Evolutionary conservation across 2,888 invertebrate species (phyloP), one percentile per base, ranked within the genome.

Genomic region (Entomobrya proxima): DNA sequence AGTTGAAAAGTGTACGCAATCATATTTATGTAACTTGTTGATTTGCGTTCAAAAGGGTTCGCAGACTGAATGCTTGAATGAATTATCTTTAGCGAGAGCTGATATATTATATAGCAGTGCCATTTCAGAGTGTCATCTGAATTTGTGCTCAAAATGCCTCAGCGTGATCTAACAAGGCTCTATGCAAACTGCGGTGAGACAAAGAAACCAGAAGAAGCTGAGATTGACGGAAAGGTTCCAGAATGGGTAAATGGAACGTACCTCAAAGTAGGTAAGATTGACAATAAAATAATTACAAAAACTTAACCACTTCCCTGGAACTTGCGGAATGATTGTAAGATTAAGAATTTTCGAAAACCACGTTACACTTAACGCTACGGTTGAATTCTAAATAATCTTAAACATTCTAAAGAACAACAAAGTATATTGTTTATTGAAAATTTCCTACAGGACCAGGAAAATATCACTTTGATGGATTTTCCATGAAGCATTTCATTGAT

Each of bases 401-500:
- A n/a, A n/a, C n/a, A n/a, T n/a, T n/a, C n/a, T n/a, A 47, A 13
- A 3, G n/a, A 47, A 47, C 13, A 15, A 47, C 21, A 40, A 21
- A 40, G 2, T 40, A n/a, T 50, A n/a, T n/a, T 13, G 2, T 21
- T 27, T 15, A 18, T n/a, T 9, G 55, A 55, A 7, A 24, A 76
- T 24, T 55, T 15, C 15, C 13, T 50, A 21, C 92, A 87, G 94
- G 94, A 0, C 93, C 93, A 0, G 93, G 93, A 32, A 91, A 92
- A 85, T 93, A 92, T 90, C 91, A 93, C 81, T 90, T 92, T 5
- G 91, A 92, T 27, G 92, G 91, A 44, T 92, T 91, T 80, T 91
- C 91, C 11, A 90, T 92, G 85, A 92, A 92, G 24, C 93, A 93
- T 87, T 92, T 92, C 91, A 92, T 93, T 88, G 93, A 93, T 89